These are phyloP conservation scores for Aphis craccivora DNA, from an alignment of 1,140 invertebrate genomes.

Conservation along the genomic window DNA sequence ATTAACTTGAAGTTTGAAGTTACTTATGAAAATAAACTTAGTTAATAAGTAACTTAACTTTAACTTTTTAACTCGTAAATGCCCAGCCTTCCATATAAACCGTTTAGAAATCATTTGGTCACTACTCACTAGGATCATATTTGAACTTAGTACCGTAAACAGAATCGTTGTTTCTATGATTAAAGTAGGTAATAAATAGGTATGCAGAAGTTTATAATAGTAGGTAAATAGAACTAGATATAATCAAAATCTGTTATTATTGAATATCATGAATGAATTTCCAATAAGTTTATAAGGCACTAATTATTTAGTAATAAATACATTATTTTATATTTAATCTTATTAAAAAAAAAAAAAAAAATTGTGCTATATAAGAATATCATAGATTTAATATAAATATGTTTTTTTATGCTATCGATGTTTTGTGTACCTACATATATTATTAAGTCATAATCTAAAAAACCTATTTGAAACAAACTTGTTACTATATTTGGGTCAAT, in stretches of 20 bases:
- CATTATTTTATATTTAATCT: not conserved
- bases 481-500: not conserved
- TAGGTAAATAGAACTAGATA: not conserved
- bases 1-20: too few relatives aligned
- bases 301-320: not conserved
- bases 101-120: not conserved
- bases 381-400: not conserved
- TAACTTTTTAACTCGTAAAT: too few relatives aligned
- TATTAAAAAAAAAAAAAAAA: not conserved
- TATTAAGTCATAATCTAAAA: not conserved
- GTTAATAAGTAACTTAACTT: too few relatives aligned
- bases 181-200: not conserved
- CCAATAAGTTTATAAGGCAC: not conserved
- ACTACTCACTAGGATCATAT: not conserved
- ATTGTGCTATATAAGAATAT: not conserved
- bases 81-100: not conserved
- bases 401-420: not conserved
- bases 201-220: not conserved
- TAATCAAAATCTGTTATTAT: not conserved
- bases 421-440: slow-evolving; percentile 1
- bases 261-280: not conserved
- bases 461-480: not conserved
- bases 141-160: too few relatives aligned
- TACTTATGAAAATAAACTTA: too few relatives aligned
- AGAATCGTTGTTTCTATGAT: too few relatives aligned